Percentiles rank a stretch among this genome's conserved stretches.
Conservation (phyloP, 2,888 invertebrate genomes). For the Caenorhabditis angaria region DNA sequence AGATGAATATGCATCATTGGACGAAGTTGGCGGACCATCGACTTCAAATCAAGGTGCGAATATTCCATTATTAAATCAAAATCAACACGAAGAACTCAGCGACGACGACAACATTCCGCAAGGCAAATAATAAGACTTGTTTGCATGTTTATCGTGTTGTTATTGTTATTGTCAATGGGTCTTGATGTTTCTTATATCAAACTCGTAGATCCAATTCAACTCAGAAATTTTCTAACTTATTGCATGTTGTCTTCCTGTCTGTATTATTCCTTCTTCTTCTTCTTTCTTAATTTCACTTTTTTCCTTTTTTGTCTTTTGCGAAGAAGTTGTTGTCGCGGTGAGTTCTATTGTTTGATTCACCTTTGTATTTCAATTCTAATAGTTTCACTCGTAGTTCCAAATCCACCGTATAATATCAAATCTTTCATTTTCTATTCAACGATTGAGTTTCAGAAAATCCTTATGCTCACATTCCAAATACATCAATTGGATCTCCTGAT, state of each 20-base stretch:
- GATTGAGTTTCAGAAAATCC: constrained; percentile 29
- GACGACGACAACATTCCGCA: neutral
- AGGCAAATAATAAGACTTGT: constrained; percentile 7
- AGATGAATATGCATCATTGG: constrained; percentile 60
- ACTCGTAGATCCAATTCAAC: too few relatives aligned
- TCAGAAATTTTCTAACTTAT: too few relatives aligned
- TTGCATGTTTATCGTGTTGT: neutral
- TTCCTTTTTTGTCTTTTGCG: neutral
- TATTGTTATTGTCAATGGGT: neutral
- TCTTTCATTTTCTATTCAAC: neutral
- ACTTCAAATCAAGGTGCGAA: constrained; percentile 3
- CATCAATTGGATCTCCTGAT: neutral
- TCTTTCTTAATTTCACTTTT: neutral
- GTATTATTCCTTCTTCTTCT: too few relatives aligned
- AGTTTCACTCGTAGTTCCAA: neutral
- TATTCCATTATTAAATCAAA: constrained; percentile 9
- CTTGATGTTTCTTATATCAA: neutral
- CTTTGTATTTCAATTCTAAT: neutral
- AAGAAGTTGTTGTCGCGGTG: neutral
- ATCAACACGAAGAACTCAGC: constrained; percentile 1
- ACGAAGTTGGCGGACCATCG: constrained; percentile 38
- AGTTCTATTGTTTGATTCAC: neutral
- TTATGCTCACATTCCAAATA: constrained; percentile 22
- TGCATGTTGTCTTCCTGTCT: neutral
- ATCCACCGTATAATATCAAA: neutral